phyloP scores from a whole-genome alignment of 2,888 invertebrate species.

The Drosophila leonis region DNA sequence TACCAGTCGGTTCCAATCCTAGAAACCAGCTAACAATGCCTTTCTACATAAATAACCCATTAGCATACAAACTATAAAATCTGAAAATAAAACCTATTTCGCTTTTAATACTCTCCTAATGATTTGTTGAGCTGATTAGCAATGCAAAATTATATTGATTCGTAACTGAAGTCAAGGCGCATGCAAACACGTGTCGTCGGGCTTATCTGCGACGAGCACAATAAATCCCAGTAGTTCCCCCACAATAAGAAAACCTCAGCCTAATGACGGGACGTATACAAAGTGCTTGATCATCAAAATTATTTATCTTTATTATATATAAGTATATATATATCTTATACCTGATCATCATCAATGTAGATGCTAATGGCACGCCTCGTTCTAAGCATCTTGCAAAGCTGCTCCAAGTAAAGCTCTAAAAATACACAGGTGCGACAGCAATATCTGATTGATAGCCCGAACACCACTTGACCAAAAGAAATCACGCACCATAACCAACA shows the following conservation, averaged over 20 bases:
- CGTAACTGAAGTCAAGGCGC: slow-evolving; percentile 7
- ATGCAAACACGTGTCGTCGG: slow-evolving; percentile 11
- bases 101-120: slow-evolving; percentile 4
- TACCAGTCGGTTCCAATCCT: slow-evolving; percentile 19
- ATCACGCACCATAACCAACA: slow-evolving; percentile 18
- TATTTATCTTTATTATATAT: not conserved
- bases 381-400: slow-evolving; percentile 57
- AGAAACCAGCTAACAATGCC: not conserved
- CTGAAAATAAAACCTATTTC: not conserved
- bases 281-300: slow-evolving; percentile 8
- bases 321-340: slow-evolving; percentile 40
- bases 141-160: slow-evolving; percentile 33
- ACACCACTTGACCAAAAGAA: slow-evolving; percentile 14
- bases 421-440: slow-evolving; percentile 9
- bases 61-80: slow-evolving; percentile 11
- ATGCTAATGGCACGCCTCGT: slow-evolving; percentile 60
- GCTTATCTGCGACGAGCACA: slow-evolving; percentile 8
- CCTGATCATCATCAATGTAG: slow-evolving; percentile 68
- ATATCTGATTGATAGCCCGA: slow-evolving; percentile 13
- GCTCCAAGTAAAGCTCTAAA: slow-evolving; percentile 35
- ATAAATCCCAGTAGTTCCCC: slow-evolving; percentile 15
- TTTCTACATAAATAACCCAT: slow-evolving; percentile 12
- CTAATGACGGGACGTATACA: slow-evolving; percentile 37
- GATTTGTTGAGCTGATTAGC: slow-evolving; percentile 21
- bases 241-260: not conserved